A percentile compares a stretch with the other conserved stretches of the same genome.
Evolutionary conservation across 2,113 vertebrate species (phyloP).

Genomic region (Agelaius tricolor): DNA sequence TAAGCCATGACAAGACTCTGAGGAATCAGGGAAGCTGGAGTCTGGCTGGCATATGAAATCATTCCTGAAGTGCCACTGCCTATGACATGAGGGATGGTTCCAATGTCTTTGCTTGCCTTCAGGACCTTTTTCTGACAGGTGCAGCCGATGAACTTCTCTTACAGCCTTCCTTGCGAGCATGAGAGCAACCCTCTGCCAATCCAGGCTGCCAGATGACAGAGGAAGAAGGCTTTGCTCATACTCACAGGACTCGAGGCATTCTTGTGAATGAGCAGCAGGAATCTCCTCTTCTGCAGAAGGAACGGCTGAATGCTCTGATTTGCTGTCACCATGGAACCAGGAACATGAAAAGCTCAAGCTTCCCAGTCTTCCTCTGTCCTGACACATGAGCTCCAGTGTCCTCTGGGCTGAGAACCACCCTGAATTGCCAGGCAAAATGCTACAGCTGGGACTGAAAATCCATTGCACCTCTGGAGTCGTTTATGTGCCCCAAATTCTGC

Average conservation of each 20-base stretch:
- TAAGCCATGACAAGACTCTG: conserved; percentile 59
- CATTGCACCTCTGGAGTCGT: not conserved
- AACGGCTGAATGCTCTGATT: not conserved
- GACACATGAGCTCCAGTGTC: not conserved
- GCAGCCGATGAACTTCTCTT: conserved; percentile 72
- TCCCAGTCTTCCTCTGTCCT: not conserved
- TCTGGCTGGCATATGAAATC: conserved; percentile 57
- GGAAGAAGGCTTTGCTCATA: conserved; percentile 1
- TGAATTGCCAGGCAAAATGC: not conserved
- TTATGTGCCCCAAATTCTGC: not conserved
- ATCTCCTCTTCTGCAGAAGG: not conserved
- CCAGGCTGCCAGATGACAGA: conserved; percentile 1
- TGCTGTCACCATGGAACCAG: not conserved
- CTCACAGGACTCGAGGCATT: not conserved
- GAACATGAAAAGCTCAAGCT: not conserved
- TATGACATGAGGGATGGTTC: conserved; percentile 54
- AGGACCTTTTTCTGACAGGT: conserved; percentile 74
- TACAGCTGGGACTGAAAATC: not conserved
- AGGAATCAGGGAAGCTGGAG: conserved; percentile 58
- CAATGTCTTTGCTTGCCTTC: conserved; percentile 70
- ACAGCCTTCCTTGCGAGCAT: conserved; percentile 56
- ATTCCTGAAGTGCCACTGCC: conserved; percentile 77
- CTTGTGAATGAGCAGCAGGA: not conserved
- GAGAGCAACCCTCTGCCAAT: conserved; percentile 48
- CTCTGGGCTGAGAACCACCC: not conserved